Conservation (phyloP, 2,113 vertebrate genomes). For the Tragulus kanchil region DNA sequence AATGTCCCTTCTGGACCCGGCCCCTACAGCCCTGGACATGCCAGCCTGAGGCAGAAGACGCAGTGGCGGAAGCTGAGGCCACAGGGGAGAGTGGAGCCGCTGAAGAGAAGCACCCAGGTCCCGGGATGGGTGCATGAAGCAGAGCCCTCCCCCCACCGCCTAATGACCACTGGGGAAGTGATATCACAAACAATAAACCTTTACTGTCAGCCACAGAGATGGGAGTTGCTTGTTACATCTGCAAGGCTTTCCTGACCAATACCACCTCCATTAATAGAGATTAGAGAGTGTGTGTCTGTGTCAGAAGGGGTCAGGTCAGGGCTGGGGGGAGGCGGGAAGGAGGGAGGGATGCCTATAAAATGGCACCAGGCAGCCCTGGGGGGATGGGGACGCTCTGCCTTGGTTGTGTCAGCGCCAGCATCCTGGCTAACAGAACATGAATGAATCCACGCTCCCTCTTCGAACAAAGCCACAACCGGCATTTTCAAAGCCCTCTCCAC, state of each 20-base stretch:
- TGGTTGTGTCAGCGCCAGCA: neutral
- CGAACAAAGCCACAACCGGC: neutral
- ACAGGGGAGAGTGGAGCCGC: neutral
- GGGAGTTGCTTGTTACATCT: neutral
- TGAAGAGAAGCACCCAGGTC: neutral
- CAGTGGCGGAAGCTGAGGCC: neutral
- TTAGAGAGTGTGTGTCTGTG: neutral
- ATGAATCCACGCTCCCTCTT: neutral
- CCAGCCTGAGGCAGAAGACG: neutral
- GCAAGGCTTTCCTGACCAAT: neutral
- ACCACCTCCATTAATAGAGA: neutral
- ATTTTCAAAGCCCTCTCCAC: too few relatives aligned
- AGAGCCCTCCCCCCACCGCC: neutral
- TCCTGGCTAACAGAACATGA: neutral
- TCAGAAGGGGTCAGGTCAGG: neutral
- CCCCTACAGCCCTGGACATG: too few relatives aligned
- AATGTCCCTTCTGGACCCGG: neutral
- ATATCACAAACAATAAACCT: neutral
- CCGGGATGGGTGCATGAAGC: neutral
- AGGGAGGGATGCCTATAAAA: neutral
- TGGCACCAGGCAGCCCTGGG: neutral
- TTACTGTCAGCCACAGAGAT: neutral
- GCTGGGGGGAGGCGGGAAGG: too few relatives aligned
- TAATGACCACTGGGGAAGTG: neutral
- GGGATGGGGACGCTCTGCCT: neutral